Base-by-base conservation (phyloP, 2,888 invertebrate genomes). In the Noctua janthina region DNA sequence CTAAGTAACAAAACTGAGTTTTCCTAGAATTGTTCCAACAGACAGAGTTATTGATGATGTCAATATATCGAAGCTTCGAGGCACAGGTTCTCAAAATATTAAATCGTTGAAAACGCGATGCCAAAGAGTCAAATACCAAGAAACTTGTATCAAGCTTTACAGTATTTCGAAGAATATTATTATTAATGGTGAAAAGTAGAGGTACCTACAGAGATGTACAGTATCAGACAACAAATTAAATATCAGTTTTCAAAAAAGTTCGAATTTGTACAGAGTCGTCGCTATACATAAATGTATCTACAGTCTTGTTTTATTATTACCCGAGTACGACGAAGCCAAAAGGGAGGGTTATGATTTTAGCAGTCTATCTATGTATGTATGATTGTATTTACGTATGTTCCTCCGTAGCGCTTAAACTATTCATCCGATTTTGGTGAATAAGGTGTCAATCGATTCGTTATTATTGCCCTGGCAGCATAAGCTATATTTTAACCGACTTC, bases 11-110 rank as follows among this genome's bases (percentile, higher is more conserved):
- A 51, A 39, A 54, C 13, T 15, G 1, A n/a, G 15, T 76, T 67
- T 82, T 20, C 20, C 15, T 23, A 49, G 46, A 83, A 73, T 17
- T n/a, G 15, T 23, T 70, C 35, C 10, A 23, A 17, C 59, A 73
- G 67, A 51, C 51, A 51, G 59, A 51, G 51, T 83, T 56, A 69
- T 54, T 54, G 23, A n/a, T 29, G 13, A 69, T 46, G 29, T 62
- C 15, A 68, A 51, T 62, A 15, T 51, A 35, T 20, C 23, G 23
- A 49, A 80, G 23, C 29, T 59, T 11, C 17, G 15, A 62, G 15
- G 29, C 7, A 6, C 29, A 15, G 8, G 17, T n/a, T 73, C 29
- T 67, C 29, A 51, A 67, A 67, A 56, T 39, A 43, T 66, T 66
- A 17, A 49, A 56, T 80, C 35, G 49, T 29, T 64, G 23, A 67